Evolutionary conservation across 2,113 vertebrate genomes (phyloP).

Genomic region (Cyanoramphus novaezelandiae): DNA sequence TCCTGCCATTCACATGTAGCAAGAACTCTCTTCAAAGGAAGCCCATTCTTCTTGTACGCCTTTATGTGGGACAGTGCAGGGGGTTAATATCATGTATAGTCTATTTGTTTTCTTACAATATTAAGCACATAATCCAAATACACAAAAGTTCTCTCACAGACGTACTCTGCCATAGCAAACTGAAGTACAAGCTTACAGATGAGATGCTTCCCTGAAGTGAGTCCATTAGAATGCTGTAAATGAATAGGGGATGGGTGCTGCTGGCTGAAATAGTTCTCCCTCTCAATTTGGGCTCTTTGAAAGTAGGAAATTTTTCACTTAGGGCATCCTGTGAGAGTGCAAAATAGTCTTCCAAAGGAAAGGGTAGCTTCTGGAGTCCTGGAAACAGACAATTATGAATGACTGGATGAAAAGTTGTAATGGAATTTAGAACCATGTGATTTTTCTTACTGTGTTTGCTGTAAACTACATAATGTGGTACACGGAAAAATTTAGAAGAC

Average conservation of each 20-base stretch:
- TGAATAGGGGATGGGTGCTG: background rate
- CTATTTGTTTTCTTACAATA: background rate
- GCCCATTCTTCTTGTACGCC: background rate
- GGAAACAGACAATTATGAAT: conserved; percentile 39
- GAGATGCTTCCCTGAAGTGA: background rate
- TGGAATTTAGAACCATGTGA: conserved; percentile 48
- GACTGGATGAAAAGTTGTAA: conserved; percentile 39
- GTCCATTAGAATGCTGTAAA: background rate
- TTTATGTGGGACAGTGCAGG: background rate
- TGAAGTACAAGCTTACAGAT: background rate
- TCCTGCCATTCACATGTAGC: background rate
- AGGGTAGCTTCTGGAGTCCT: background rate
- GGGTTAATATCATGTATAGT: background rate
- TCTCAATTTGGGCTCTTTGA: background rate
- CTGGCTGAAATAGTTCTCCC: background rate
- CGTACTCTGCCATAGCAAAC: background rate
- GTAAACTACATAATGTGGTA: background rate
- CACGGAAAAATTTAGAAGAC: conserved; percentile 2
- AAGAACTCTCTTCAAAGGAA: background rate
- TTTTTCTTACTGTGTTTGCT: background rate
- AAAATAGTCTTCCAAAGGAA: conserved; percentile 1
- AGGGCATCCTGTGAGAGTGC: background rate
- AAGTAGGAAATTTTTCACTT: background rate
- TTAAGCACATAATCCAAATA: background rate
- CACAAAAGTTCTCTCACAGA: background rate